Evolutionary conservation across 1,140 invertebrate genomes (phyloP).

Genomic region (Popillia japonica): DNA sequence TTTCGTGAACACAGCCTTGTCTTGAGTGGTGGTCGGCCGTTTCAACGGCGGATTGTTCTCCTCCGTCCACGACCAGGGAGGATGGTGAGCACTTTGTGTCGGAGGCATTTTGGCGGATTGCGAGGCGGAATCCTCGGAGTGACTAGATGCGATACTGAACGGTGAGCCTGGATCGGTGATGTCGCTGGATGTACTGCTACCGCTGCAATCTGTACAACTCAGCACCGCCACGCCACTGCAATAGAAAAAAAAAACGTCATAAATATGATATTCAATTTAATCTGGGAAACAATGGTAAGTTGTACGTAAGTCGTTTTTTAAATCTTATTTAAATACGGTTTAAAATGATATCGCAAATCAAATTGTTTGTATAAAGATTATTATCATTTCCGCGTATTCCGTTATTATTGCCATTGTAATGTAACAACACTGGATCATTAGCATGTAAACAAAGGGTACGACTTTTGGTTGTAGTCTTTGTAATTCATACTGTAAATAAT

Average conservation of each 20-base stretch:
- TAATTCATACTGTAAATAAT: too few relatives aligned
- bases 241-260: constrained; percentile 52
- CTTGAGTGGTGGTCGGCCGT: constrained; percentile 46
- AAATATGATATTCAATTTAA: background rate
- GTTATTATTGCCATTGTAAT: too few relatives aligned
- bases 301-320: too few relatives aligned
- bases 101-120: constrained; percentile 61
- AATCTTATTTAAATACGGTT: too few relatives aligned
- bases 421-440: too few relatives aligned
- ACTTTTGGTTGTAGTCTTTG: too few relatives aligned
- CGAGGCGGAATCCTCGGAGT: constrained; percentile 57
- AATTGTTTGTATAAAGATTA: too few relatives aligned
- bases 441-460: too few relatives aligned
- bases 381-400: too few relatives aligned
- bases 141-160: constrained; percentile 69
- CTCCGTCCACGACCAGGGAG: constrained; percentile 56
- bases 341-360: too few relatives aligned
- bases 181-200: constrained; percentile 74
- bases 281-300: background rate
- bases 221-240: constrained; percentile 76
- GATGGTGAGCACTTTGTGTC: constrained; percentile 63
- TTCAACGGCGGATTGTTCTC: constrained; percentile 54
- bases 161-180: constrained; percentile 84
- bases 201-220: constrained; percentile 70
- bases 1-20: constrained; percentile 50